phyloP scores from a whole-genome alignment of 2,797 vertebrate genomes.

The Microctenopoma steveboyesi region DNA sequence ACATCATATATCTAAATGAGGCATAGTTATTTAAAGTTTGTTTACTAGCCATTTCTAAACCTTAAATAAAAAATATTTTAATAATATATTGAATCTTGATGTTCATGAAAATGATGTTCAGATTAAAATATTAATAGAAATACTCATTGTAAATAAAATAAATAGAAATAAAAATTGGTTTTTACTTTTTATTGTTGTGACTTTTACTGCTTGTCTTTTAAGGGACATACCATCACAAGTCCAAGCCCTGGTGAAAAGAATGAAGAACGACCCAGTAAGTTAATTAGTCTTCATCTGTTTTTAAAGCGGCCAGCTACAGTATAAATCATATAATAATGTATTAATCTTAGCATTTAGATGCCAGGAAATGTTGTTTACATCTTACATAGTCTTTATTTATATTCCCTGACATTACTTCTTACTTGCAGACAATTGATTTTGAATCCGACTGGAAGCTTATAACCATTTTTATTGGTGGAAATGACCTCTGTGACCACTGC shows the following conservation, averaged over 20 bases:
- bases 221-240: slow-evolving; percentile 86
- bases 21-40: not conserved
- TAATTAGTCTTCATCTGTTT: not conserved
- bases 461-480: slow-evolving; percentile 87
- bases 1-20: no score
- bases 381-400: not conserved
- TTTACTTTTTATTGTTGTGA: no score
- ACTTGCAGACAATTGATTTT: slow-evolving; percentile 86
- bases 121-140: not conserved
- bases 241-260: slow-evolving; percentile 80
- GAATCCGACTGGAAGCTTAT: slow-evolving; percentile 92
- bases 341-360: no score
- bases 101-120: not conserved
- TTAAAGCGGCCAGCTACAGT: not conserved
- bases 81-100: no score
- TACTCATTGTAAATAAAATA: not conserved
- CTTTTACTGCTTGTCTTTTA: slow-evolving; percentile 41
- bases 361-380: not conserved
- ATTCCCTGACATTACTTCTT: not conserved
- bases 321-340: no score
- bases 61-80: not conserved
- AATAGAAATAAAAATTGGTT: not conserved
- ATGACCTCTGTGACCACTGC: slow-evolving; percentile 90
- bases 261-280: slow-evolving; percentile 88
- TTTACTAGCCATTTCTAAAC: not conserved